These are phyloP conservation scores for Microcebus tavaratra DNA, from an alignment of 2,113 vertebrate species.

Conservation along the genomic window DNA sequence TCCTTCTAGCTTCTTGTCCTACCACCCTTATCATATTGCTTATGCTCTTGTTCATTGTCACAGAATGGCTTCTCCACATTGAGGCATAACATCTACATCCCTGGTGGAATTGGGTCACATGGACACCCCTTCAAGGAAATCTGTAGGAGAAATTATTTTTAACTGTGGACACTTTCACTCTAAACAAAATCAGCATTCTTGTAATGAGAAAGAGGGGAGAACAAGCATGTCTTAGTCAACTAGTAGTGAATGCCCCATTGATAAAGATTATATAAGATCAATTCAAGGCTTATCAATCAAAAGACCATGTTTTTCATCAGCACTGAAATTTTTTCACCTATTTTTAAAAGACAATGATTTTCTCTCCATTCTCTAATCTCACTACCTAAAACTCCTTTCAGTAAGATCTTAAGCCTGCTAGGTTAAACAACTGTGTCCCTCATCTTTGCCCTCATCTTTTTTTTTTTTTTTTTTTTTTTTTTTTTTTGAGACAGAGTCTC, in stretches of 20 bases:
- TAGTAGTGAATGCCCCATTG: neutral
- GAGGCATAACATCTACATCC: neutral
- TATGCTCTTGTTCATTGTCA: neutral
- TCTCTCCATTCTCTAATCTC: neutral
- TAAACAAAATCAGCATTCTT: neutral
- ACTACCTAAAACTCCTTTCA: neutral
- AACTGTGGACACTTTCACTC: neutral
- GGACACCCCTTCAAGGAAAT: neutral
- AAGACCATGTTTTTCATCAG: neutral
- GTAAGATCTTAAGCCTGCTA: neutral
- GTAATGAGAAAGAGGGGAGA: neutral
- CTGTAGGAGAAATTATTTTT: neutral
- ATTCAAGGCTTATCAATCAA: neutral
- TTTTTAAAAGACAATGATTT: neutral
- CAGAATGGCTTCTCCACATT: neutral
- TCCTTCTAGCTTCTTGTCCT: neutral
- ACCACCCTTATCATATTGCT: neutral
- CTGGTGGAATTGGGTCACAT: neutral
- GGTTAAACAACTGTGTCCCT: constrained; percentile 22
- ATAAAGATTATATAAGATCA: neutral
- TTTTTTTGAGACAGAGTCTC: too few species aligned
- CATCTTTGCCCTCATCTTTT: neutral
- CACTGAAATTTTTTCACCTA: neutral
- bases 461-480: neutral
- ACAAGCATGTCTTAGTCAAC: neutral